Base-by-base conservation (phyloP, 2,113 vertebrate species). In the Aptenodytes forsteri region DNA sequence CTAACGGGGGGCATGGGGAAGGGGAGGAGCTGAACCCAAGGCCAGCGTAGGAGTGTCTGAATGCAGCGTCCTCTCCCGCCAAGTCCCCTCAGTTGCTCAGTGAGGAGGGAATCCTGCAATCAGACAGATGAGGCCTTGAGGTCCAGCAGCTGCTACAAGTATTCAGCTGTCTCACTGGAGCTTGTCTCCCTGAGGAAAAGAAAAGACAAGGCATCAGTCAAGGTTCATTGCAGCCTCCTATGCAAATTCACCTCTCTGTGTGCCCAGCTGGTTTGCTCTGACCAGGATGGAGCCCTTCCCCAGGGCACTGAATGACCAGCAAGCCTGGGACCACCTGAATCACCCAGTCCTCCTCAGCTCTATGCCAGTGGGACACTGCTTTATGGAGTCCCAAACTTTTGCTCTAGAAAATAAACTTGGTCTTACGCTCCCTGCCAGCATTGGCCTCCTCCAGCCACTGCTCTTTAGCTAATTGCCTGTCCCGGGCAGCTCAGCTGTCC, bases 141-240 rank as follows among this genome's bases (percentile, higher is more conserved):
- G 93, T 95, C 92, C 90, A 95, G 97, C 91, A 79, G 14, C 67
- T 97, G 97, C 97, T 98, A 98, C 97, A 98, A 98, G 94, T 97
- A 98, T 93, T 98, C 98, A 90, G 98, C 77, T 96, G 98, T 97
- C 82, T 98, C 98, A 91, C 98, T 98, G 96, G 98, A 97, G 75
- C 92, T 97, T 94, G 95, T 97, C 76, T 98, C 97, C 87, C 98
- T 98, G 88, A 42, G 86, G n/a, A 96, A 96, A 96, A 97, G 64
- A 95, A 76, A 97, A 94, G 77, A 91, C 40, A 95, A 86, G n/a
- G 34, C 36, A 70, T 93, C 44, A 95, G 73, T 83, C 79, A 83
- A 91, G 30, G 85, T 83, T 66, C 44, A 67, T 34, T 77, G 58
- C 36, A 58, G 40, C 38, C 40, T 78, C 44, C 47, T 64, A 23